Evolutionary conservation across 2,888 invertebrate genomes (phyloP).

Genomic region (Chrysotoxum bicinctum): DNA sequence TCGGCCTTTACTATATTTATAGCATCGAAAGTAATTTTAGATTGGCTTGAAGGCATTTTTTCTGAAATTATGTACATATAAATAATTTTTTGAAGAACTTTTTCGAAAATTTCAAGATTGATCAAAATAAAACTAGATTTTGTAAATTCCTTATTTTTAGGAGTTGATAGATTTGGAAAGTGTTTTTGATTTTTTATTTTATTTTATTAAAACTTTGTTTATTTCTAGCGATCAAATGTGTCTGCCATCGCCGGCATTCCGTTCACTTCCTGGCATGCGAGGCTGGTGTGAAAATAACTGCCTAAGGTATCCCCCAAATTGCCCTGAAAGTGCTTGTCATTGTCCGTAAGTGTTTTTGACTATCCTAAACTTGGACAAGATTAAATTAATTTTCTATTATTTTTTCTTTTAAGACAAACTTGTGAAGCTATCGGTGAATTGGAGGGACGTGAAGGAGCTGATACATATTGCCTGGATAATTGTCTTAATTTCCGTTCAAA

Average conservation of each 20-base stretch:
- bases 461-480: conserved; percentile 92
- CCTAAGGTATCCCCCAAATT: conserved; percentile 92
- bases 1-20: background rate
- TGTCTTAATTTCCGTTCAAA: conserved; percentile 90
- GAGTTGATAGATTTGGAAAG: background rate
- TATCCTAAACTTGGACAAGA: no score
- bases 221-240: conserved; percentile 89
- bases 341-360: conserved; percentile 88
- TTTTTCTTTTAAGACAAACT: conserved; percentile 84
- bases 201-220: conserved; percentile 11
- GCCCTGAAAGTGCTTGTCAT: conserved; percentile 88
- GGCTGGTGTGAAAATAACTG: conserved; percentile 94
- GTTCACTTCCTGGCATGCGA: conserved; percentile 88
- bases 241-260: conserved; percentile 85
- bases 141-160: background rate
- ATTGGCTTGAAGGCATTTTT: conserved; percentile 49
- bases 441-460: conserved; percentile 88
- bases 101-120: conserved; percentile 6
- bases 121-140: conserved; percentile 1
- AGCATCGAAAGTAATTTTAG: conserved; percentile 29
- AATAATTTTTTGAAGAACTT: background rate
- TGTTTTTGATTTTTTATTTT: background rate
- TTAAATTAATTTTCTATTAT: background rate
- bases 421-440: conserved; percentile 92
- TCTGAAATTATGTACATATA: background rate